These are phyloP conservation scores for Typhlomys cinereus DNA, from an alignment of 2,113 vertebrate genomes.

Conservation along the genomic window DNA sequence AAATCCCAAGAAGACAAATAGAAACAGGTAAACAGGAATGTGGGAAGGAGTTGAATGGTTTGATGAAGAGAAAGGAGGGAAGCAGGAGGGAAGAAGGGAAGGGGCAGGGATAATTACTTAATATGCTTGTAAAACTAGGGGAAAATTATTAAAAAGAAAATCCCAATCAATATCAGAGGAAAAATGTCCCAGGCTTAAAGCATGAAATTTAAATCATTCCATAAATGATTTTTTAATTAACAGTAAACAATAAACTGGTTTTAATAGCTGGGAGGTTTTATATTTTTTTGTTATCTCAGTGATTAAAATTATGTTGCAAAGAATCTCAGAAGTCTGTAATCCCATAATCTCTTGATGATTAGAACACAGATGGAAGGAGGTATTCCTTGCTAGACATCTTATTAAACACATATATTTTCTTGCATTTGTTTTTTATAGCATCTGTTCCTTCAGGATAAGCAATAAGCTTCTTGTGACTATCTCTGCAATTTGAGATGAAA, in stretches of 20 bases:
- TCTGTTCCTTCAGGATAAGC: background rate
- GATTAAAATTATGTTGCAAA: constrained; percentile 55
- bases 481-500: background rate
- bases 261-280: background rate
- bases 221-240: constrained; percentile 2
- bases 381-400: constrained; percentile 29
- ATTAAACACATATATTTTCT: background rate
- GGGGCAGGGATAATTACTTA: too few species aligned
- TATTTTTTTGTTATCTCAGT: background rate
- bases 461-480: background rate
- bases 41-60: too few species aligned
- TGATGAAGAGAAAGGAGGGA: too few species aligned
- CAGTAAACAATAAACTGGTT: background rate
- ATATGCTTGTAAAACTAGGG: too few species aligned
- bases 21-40: too few species aligned
- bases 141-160: too few species aligned
- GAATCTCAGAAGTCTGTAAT: background rate
- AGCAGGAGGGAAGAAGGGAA: too few species aligned
- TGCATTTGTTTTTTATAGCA: background rate
- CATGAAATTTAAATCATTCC: background rate
- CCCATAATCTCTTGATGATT: background rate
- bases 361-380: background rate
- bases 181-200: background rate
- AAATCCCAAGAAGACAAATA: too few species aligned
- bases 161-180: too few species aligned